Base-by-base conservation (phyloP, 2,888 invertebrate species). In the Ichneumon xanthorius region DNA sequence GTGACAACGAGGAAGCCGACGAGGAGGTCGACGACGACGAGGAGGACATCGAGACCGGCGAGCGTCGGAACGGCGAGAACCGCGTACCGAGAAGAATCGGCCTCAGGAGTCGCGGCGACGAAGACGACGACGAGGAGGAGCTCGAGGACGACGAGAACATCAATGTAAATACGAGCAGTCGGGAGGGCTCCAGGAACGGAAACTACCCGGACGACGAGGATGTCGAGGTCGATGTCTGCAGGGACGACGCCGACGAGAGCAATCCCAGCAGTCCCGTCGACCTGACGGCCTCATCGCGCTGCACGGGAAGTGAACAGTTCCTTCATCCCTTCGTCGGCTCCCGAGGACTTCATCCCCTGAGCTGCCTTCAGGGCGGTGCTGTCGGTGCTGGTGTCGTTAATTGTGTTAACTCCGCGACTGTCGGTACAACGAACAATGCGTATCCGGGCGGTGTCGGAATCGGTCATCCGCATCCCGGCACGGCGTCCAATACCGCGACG, bases 251-350 rank as follows among this genome's bases (percentile, higher is more conserved):
- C 84, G 93, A 88, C 88, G 93, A 92, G 70, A 93, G 93, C 81
- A 93, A 92, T 72, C 93, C 93, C 0, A 93, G 93, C 63, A 94
- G 94, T 76, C 94, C 94, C 2, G 94, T 94, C 5, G 94, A 94
- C 76, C 88, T 94, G 4, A 94, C 94, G 33, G 93, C 94, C 0
- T 91, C 94, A 16, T 93, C 94, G 4, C 90, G 92, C 55, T 91
- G 91, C 22, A 81, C 88, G 22, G 87, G 81, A 22, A 82, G 82
- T 50, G 90, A 92, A 65, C 91, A 90, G 83, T 92, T 91, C 72
- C 86, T 92, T 14, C 91, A 91, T 87, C 93, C 92, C 0, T 91
- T 92, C 84, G 87, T 88, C 40, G 89, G 85, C 61, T 86, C 83
- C 63, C 89, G 90, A 16, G 90, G 89, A 45, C 84, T 90, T 85